Base-by-base conservation (phyloP, 2,113 vertebrate species). In the Muntiacus muntjak region DNA sequence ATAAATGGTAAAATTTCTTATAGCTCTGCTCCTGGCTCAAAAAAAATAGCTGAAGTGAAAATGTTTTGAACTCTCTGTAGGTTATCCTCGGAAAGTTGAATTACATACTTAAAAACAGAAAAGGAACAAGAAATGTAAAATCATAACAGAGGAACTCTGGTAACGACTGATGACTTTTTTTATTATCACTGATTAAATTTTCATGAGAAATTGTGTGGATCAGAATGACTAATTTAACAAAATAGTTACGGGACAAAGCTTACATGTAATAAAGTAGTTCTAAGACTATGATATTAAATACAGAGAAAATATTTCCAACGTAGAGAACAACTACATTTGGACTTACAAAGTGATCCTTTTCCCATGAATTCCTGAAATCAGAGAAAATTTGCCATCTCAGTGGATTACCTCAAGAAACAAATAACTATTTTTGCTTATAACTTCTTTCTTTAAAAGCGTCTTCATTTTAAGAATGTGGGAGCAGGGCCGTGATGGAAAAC, bases 271-370 rank as follows among this genome's bases (percentile, higher is more conserved):
- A 93, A 88, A 98, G 33, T 47, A 87, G 43, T 76, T 76, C 52
- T 92, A 78, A 92, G 90, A n/a, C 10, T 45, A 33, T 85, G 19
- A 60, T 82, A 95, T 23, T 60, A 91, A 96, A 94, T 52, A 93
- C 25, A 84, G 30, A 67, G 16, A 93, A 97, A 97, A 57, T 87
- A 82, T 87, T 93, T 92, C 58, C 64, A 87, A 88, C 52, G 87
- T 11, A 58, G 28, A 93, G 52, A 96, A 91, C 12, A 86, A 47
- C 17, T 36, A 40, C 50, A 96, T 85, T 89, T 96, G 26, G 40
- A 45, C 47, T 91, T 36, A 26, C 25, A 76, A 96, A 94, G 76
- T 81, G n/a, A 62, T 28, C 5, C 12, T 91, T 91, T 93, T 25
- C 23, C 8, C 47, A 47, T 58, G 17, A 54, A 88, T 96, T 96